These are phyloP conservation scores for Tympanuchus pallidicinctus DNA, from an alignment of 2,113 vertebrate genomes.

Conservation along the genomic window DNA sequence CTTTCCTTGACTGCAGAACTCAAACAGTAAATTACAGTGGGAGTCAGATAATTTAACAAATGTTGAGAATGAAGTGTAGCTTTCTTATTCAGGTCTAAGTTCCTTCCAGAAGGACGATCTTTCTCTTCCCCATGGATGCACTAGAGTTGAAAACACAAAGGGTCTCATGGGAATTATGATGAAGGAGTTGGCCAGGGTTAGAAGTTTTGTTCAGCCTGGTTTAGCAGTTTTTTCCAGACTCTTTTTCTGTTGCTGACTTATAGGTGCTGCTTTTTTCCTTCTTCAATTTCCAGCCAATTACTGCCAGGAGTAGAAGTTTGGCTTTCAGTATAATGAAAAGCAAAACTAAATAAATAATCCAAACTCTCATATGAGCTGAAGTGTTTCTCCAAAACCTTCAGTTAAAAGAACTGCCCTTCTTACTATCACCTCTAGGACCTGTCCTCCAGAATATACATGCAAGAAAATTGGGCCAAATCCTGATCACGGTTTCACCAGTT, in stretches of 20 bases:
- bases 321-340: background rate
- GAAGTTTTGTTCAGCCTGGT: background rate
- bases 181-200: background rate
- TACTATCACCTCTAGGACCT: slow-evolving; percentile 76
- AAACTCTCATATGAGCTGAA: background rate
- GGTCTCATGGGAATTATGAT: background rate
- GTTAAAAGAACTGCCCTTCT: background rate
- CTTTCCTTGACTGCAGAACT: background rate
- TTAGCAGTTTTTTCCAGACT: background rate
- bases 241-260: background rate
- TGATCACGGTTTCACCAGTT: slow-evolving; percentile 93
- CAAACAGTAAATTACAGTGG: background rate
- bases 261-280: background rate
- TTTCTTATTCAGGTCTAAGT: background rate
- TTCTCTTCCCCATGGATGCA: background rate
- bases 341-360: background rate
- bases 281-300: background rate
- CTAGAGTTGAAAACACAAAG: background rate
- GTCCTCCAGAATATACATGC: slow-evolving; percentile 85
- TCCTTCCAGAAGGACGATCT: background rate
- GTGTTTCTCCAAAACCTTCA: background rate
- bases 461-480: slow-evolving; percentile 85
- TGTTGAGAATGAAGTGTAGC: background rate
- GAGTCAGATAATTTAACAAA: background rate
- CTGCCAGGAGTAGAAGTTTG: background rate